These are phyloP conservation scores for Heliconius sara DNA, from an alignment of 2,888 invertebrate species.

Conservation along the genomic window DNA sequence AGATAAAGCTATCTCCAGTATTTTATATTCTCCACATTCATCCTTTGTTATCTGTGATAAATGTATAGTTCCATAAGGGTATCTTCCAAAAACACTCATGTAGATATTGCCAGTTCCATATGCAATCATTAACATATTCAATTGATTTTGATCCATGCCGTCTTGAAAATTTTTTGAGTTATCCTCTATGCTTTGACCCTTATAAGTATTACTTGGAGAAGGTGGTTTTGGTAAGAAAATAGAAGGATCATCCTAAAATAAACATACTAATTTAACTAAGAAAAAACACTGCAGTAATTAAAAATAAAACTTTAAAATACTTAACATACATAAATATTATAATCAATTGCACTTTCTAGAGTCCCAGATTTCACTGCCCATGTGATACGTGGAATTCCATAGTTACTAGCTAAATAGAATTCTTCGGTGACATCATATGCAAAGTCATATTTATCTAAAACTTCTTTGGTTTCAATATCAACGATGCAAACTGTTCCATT, in stretches of 20 bases:
- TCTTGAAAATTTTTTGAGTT: slow-evolving; percentile 84
- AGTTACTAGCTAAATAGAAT: slow-evolving; percentile 77
- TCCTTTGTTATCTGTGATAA: slow-evolving; percentile 83
- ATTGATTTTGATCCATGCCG: slow-evolving; percentile 83
- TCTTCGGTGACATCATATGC: slow-evolving; percentile 72
- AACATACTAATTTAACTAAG: neutral
- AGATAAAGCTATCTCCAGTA: slow-evolving; percentile 87
- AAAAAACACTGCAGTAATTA: neutral
- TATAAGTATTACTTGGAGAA: slow-evolving; percentile 80
- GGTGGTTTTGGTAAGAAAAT: slow-evolving; percentile 84
- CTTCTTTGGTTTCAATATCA: slow-evolving; percentile 93
- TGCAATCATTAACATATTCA: slow-evolving; percentile 92
- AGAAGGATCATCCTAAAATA: slow-evolving; percentile 76
- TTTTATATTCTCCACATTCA: slow-evolving; percentile 83
- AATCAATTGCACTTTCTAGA: slow-evolving; percentile 72
- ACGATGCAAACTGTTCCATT: slow-evolving; percentile 89
- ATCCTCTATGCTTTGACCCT: slow-evolving; percentile 81
- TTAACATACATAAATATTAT: slow-evolving; percentile 73
- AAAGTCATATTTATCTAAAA: slow-evolving; percentile 86
- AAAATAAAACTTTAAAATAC: neutral
- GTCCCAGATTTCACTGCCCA: slow-evolving; percentile 86
- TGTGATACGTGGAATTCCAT: slow-evolving; percentile 88
- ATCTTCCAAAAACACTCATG: slow-evolving; percentile 93
- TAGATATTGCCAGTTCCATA: slow-evolving; percentile 88
- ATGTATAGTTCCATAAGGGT: slow-evolving; percentile 89